Evolutionary conservation across 2,113 vertebrate species (phyloP), one percentile per base, ranked within the genome.

Genomic region (Caranx ignobilis): DNA sequence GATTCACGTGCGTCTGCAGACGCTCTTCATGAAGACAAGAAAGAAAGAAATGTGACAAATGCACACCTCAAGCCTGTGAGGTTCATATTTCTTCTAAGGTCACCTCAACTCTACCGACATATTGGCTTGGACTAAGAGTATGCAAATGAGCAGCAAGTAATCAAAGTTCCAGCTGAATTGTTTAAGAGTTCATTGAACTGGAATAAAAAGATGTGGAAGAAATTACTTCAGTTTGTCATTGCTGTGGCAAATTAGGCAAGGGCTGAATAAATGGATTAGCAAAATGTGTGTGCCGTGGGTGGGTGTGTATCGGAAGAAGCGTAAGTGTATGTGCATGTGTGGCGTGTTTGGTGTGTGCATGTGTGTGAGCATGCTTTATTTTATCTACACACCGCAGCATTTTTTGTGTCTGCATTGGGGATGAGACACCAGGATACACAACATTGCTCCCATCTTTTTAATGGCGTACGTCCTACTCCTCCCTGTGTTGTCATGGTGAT

Each of bases 401-500:
- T 0, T 37, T 85, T 84, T 41, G 32, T 2, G 0, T 62, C 67
- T n/a, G 65, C 62, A 26, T 43, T 43, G 19, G 54, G 59, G 76
- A 74, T 65, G 75, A 83, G 61, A 83, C 65, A 59, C 72, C 65
- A 69, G 81, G 75, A 87, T 84, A 71, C 82, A 87, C 86, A 87
- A 88, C 82, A 73, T 71, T 81, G 80, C 82, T 85, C 89, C 79
- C 84, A 73, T 89, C 68, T 89, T 89, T 89, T 91, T 84, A 90
- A 90, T 87, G 84, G 86, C 77, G 66, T 89, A 83, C 64, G 69
- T 89, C 85, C 87, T 91, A 86, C 89, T 89, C 87, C 89, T 93
- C 89, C 88, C 84, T 85, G 90, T 89, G 91, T 93, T 93, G 93
- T 93, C 93, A 94, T 94, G 92, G 91, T 92, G 90, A 93, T 90